phyloP scores from a whole-genome alignment of 1,140 invertebrate genomes.

The Teleogryllus occipitalis region DNA sequence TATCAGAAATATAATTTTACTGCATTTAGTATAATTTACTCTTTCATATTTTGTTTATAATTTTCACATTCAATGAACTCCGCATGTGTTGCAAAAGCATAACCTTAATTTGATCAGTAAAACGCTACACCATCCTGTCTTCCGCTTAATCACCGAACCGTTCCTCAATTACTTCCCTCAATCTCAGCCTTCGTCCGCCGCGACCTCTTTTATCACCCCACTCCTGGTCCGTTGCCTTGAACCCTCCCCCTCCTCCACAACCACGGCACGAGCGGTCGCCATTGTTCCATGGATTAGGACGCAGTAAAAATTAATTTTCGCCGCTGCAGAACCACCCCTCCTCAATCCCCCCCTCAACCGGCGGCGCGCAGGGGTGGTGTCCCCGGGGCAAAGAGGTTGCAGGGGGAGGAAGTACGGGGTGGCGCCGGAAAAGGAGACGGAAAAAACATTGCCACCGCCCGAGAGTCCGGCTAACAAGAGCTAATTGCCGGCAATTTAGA shows the following conservation, averaged over 20 bases:
- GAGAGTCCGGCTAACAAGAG: neutral
- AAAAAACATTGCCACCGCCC: neutral
- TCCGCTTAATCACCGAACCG: no score
- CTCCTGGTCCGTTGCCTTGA: neutral
- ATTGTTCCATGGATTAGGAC: neutral
- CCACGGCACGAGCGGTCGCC: neutral
- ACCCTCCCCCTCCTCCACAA: neutral
- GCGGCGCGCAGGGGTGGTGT: neutral
- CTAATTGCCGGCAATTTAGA: slow-evolving; percentile 4
- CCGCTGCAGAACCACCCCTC: neutral
- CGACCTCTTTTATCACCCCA: neutral
- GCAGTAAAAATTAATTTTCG: neutral
- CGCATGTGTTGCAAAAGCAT: no score
- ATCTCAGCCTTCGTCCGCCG: no score
- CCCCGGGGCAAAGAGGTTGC: neutral
- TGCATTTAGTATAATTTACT: no score
- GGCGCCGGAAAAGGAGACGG: neutral
- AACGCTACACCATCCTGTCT: no score
- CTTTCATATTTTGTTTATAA: no score
- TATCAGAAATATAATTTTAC: no score
- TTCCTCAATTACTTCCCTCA: no score
- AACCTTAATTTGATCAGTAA: no score
- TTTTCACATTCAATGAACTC: no score
- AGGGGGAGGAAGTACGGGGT: neutral
- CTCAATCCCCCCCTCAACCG: neutral